phyloP scores from a whole-genome alignment of 2,113 vertebrate species.

The Dasypus novemcinctus region DNA sequence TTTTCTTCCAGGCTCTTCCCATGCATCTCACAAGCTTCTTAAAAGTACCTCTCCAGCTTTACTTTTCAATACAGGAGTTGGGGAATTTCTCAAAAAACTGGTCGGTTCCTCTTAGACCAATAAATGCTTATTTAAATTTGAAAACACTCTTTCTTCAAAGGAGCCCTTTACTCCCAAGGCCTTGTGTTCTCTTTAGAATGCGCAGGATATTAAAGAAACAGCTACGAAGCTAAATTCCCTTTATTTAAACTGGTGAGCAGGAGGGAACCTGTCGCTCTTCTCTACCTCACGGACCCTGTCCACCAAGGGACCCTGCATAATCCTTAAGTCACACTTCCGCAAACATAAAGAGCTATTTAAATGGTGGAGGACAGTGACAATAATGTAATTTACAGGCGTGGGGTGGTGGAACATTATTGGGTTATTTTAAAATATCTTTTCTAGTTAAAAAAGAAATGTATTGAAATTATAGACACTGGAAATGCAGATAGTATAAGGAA shows the following conservation, averaged over 20 bases:
- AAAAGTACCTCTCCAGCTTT: background rate
- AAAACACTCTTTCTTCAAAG: slow-evolving; percentile 56
- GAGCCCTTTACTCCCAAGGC: background rate
- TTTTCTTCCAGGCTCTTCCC: background rate
- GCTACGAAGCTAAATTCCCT: background rate
- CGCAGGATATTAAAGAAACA: background rate
- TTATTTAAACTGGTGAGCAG: background rate
- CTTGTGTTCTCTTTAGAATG: background rate
- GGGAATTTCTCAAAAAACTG: background rate
- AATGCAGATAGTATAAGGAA: background rate
- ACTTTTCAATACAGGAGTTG: background rate
- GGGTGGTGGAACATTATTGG: too few species aligned
- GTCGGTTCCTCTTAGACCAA: slow-evolving; percentile 1
- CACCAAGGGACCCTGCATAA: background rate
- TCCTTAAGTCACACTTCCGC: background rate
- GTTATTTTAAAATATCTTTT: background rate
- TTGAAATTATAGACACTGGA: background rate
- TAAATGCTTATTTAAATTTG: slow-evolving; percentile 62
- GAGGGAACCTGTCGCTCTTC: too few species aligned
- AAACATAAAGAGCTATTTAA: background rate
- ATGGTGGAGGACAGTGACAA: background rate
- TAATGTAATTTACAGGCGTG: background rate
- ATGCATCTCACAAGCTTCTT: background rate
- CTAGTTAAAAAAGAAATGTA: background rate
- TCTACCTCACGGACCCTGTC: background rate